These are phyloP conservation scores for Spilarctia lutea DNA, from an alignment of 2,888 invertebrate species.

Conservation along the genomic window DNA sequence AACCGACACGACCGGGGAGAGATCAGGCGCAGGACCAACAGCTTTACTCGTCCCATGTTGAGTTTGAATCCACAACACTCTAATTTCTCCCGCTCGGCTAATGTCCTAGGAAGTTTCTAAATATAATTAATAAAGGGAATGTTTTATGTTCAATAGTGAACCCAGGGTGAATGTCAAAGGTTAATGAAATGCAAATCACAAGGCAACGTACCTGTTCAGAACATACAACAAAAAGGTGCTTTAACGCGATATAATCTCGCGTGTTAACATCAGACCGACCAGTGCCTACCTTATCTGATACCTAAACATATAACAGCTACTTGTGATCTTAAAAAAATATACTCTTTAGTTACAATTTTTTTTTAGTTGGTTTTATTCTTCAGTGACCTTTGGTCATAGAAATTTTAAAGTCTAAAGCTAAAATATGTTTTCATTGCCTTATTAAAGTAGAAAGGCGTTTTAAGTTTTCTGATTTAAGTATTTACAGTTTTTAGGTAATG, in stretches of 20 bases:
- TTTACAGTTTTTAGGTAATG: too few species aligned
- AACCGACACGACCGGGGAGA: too few species aligned
- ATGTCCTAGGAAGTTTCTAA: background rate
- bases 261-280: constrained; percentile 25
- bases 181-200: constrained; percentile 15
- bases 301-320: constrained; percentile 1
- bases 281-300: constrained; percentile 10
- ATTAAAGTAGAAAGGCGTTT: too few species aligned
- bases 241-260: constrained; percentile 43
- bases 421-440: too few species aligned
- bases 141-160: background rate
- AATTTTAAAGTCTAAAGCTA: background rate
- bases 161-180: constrained; percentile 9
- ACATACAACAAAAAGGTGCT: constrained; percentile 22
- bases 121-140: background rate
- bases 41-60: too few species aligned
- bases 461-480: too few species aligned
- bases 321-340: background rate
- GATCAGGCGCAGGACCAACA: too few species aligned
- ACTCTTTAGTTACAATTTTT: background rate
- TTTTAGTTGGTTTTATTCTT: background rate
- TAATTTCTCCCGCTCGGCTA: background rate
- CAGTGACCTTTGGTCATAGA: background rate
- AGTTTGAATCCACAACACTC: too few species aligned
- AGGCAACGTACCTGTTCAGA: constrained; percentile 19